Evolutionary conservation across 2,888 invertebrate species (phyloP).

Genomic region (Ypsolopha scabrella): DNA sequence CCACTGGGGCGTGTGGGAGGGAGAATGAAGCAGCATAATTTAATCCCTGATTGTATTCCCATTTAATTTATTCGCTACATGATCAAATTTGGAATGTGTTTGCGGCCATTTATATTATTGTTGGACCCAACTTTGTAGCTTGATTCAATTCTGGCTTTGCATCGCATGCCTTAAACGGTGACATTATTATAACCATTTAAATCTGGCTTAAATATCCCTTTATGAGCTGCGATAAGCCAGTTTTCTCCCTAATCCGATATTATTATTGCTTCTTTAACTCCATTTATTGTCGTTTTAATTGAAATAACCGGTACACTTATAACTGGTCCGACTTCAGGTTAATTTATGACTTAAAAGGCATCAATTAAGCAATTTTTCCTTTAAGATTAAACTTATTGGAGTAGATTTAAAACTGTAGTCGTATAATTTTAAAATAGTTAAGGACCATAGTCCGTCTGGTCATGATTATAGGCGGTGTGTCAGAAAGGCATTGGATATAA

Average conservation of each 20-base stretch:
- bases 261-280: not conserved
- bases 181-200: slow-evolving; percentile 13
- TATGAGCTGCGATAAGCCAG: slow-evolving; percentile 2
- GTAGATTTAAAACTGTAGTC: slow-evolving; percentile 38
- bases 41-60: slow-evolving; percentile 66
- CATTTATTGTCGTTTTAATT: not conserved
- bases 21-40: slow-evolving; percentile 61
- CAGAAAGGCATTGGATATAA: slow-evolving; percentile 48
- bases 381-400: slow-evolving; percentile 41
- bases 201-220: not conserved
- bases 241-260: not conserved
- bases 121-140: slow-evolving; percentile 25
- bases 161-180: slow-evolving; percentile 18
- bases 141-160: slow-evolving; percentile 37
- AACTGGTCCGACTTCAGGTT: slow-evolving; percentile 5
- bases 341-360: slow-evolving; percentile 32
- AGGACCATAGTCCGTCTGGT: slow-evolving; percentile 45
- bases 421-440: slow-evolving; percentile 62
- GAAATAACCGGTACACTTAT: not conserved
- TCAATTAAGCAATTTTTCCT: slow-evolving; percentile 41
- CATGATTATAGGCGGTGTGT: slow-evolving; percentile 56
- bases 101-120: slow-evolving; percentile 55
- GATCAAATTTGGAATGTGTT: slow-evolving; percentile 64
- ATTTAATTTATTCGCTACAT: slow-evolving; percentile 64
- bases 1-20: slow-evolving; percentile 48